A percentile compares a stretch with the other conserved stretches of the same genome.
Evolutionary conservation across 2,113 vertebrate species (phyloP).

Genomic region (Marcusenius ussheri): DNA sequence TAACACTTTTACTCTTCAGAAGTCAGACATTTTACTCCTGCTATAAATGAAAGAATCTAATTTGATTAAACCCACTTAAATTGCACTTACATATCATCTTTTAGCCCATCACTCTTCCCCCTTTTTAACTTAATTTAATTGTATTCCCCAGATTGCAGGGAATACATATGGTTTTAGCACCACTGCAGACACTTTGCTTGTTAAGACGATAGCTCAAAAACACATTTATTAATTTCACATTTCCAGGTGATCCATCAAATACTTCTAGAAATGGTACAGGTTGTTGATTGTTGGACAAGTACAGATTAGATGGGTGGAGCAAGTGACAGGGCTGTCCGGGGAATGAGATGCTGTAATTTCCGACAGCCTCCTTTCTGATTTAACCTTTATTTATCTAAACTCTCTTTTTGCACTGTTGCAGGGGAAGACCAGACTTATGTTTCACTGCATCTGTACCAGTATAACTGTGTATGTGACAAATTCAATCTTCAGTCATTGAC

Average conservation of each 20-base stretch:
- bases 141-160: background rate
- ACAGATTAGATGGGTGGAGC: background rate
- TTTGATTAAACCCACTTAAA: background rate
- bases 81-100: background rate
- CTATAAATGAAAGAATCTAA: background rate
- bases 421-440: background rate
- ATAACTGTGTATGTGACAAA: background rate
- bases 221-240: background rate
- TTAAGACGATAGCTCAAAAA: background rate
- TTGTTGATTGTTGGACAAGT: background rate
- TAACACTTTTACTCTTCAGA: background rate
- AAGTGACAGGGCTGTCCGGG: background rate
- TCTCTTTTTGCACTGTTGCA: background rate
- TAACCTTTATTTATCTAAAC: background rate
- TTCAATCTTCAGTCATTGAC: background rate
- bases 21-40: background rate
- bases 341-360: background rate
- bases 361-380: background rate
- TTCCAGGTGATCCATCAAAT: background rate
- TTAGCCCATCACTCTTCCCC: background rate
- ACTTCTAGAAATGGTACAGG: background rate
- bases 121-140: background rate
- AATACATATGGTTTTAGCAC: background rate
- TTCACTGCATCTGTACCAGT: background rate
- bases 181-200: background rate